Percentiles rank a stretch among this genome's conserved stretches.
Evolutionary conservation across 2,888 invertebrate genomes (phyloP).

Genomic region (Drosophila parthenogenetica): DNA sequence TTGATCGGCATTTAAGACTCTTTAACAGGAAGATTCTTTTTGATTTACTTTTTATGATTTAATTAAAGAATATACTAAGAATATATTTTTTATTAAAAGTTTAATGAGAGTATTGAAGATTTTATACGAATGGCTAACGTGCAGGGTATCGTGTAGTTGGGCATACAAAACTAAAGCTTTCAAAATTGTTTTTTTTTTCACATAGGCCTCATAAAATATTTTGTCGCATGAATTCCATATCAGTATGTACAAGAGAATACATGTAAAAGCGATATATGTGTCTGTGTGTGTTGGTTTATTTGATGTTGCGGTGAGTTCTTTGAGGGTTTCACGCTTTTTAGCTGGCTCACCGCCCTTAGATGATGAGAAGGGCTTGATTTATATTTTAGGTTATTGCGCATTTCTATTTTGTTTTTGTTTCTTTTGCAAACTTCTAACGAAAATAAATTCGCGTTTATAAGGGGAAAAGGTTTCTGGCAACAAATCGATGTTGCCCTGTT

Average conservation of each 20-base stretch:
- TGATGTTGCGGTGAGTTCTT: constrained; percentile 57
- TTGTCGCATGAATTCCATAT: constrained; percentile 42
- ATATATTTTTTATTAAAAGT: no score
- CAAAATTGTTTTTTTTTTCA: neutral
- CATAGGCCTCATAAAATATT: constrained; percentile 40
- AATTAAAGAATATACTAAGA: no score
- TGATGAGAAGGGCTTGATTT: constrained; percentile 39
- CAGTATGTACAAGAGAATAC: constrained; percentile 17
- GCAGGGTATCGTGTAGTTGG: no score
- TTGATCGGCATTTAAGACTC: no score
- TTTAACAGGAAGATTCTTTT: no score
- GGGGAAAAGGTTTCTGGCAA: neutral
- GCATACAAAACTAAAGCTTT: neutral
- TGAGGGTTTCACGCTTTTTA: constrained; percentile 53
- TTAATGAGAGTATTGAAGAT: no score
- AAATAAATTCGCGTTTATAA: constrained; percentile 34
- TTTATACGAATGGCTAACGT: no score
- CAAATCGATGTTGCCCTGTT: constrained; percentile 7
- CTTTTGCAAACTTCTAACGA: constrained; percentile 8
- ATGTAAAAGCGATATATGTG: constrained; percentile 9
- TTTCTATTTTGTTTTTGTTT: constrained; percentile 35
- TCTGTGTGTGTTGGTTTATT: constrained; percentile 36
- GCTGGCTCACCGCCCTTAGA: constrained; percentile 11
- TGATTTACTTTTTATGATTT: no score
- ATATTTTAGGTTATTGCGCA: constrained; percentile 63